These are phyloP conservation scores for Chlamydotis undulata DNA, from an alignment of 2,113 vertebrate genomes.

Conservation along the genomic window DNA sequence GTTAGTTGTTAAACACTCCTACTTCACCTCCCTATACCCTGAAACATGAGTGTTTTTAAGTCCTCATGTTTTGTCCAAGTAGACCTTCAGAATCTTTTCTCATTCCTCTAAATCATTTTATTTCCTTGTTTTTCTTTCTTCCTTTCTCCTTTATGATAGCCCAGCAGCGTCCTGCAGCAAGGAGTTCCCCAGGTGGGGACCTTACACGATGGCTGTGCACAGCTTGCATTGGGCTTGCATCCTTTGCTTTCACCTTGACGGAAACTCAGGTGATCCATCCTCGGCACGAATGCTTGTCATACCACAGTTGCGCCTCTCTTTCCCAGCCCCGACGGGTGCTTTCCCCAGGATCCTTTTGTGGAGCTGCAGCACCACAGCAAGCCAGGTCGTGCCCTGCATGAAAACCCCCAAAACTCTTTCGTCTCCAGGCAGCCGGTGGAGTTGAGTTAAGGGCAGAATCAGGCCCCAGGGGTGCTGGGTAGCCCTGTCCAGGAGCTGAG, in stretches of 20 bases:
- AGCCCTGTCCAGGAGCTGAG: not conserved
- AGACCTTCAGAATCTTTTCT: not conserved
- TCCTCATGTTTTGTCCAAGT: not conserved
- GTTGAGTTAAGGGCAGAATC: not conserved
- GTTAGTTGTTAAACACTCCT: not conserved
- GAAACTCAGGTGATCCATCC: not conserved
- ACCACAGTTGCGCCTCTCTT: not conserved
- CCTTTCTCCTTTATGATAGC: not conserved
- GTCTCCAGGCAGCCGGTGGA: not conserved
- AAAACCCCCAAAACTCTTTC: not conserved
- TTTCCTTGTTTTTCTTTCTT: not conserved
- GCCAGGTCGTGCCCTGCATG: not conserved
- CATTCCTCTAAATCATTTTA: not conserved
- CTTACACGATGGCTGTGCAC: accelerated
- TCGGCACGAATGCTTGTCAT: not conserved
- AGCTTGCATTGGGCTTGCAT: not conserved
- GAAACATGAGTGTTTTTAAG: not conserved
- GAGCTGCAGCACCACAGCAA: not conserved
- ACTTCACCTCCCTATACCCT: not conserved
- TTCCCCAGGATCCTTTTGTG: not conserved
- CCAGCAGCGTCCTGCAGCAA: not conserved
- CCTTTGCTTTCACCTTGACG: not conserved
- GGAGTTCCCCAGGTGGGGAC: not conserved
- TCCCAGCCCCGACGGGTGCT: not conserved
- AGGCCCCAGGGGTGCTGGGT: not conserved